These are phyloP conservation scores for Cyprinodon variegatus DNA, from an alignment of 2,113 vertebrate species.

Conservation along the genomic window DNA sequence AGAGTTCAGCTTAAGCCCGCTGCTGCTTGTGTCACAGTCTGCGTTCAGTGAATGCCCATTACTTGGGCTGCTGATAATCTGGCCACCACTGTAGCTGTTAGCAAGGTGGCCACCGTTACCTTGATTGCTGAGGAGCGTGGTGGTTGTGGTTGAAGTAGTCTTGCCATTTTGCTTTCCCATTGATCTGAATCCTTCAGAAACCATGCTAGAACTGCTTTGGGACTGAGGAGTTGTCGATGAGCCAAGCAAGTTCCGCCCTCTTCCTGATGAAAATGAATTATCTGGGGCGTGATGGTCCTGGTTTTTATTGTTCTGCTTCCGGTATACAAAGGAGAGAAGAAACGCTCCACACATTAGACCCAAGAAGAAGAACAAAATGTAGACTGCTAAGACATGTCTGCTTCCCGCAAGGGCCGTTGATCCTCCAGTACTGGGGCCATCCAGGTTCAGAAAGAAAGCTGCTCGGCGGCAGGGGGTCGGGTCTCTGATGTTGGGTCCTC, in stretches of 20 bases:
- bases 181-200: conserved; percentile 79
- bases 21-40: conserved; percentile 66
- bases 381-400: conserved; percentile 71
- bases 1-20: conserved; percentile 58
- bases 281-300: conserved; percentile 43
- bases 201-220: conserved; percentile 80
- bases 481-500: conserved; percentile 52
- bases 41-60: conserved; percentile 48
- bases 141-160: conserved; percentile 62
- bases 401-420: background rate
- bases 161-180: conserved; percentile 81
- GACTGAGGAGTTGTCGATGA: conserved; percentile 85
- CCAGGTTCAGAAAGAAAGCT: conserved; percentile 78
- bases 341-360: conserved; percentile 27
- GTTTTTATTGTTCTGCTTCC: background rate
- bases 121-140: conserved; percentile 77
- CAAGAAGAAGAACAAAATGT: conserved; percentile 75
- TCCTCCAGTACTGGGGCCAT: conserved; percentile 44
- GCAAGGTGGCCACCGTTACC: conserved; percentile 75
- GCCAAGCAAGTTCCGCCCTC: conserved; percentile 76
- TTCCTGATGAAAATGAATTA: conserved; percentile 73
- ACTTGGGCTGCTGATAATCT: conserved; percentile 58
- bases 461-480: conserved; percentile 77
- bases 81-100: conserved; percentile 42
- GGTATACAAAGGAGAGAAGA: conserved; percentile 43